These are phyloP conservation scores for Standfussiana lucernea DNA, from an alignment of 2,888 invertebrate species.

Conservation along the genomic window DNA sequence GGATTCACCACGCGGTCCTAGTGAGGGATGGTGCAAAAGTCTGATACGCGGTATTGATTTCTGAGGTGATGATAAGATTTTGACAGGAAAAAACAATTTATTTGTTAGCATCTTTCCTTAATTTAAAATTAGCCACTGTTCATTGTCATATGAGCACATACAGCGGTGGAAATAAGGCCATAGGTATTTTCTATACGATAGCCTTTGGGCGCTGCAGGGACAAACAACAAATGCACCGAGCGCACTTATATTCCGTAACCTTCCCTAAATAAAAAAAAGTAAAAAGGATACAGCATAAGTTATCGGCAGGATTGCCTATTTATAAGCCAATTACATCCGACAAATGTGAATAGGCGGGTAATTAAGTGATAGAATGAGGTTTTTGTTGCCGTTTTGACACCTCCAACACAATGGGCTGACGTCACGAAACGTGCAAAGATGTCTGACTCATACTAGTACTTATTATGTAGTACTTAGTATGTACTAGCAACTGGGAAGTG, in stretches of 20 bases:
- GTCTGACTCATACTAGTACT: constrained; percentile 61
- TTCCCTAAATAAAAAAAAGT: neutral
- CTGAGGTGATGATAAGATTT: neutral
- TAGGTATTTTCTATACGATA: neutral
- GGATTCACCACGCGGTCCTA: neutral
- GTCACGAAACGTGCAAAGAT: constrained; percentile 62
- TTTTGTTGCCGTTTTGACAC: constrained; percentile 68
- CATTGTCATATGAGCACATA: neutral
- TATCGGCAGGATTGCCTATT: constrained; percentile 35
- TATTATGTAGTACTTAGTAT: constrained; percentile 38
- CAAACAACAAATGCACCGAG: neutral
- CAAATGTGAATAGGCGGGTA: constrained; percentile 63
- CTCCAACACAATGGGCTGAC: constrained; percentile 64
- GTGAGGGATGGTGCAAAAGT: neutral
- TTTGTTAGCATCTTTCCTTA: neutral
- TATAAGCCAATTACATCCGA: constrained; percentile 58
- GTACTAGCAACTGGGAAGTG: constrained; percentile 20
- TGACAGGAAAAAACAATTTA: constrained; percentile 9
- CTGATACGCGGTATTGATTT: neutral
- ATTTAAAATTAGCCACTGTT: neutral
- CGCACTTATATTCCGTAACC: neutral
- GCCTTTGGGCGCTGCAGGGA: neutral
- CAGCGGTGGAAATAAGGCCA: neutral
- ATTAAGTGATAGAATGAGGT: constrained; percentile 65
- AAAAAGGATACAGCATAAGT: constrained; percentile 11